Evolutionary conservation across 2,113 vertebrate species (phyloP).

Genomic region (Peromyscus maniculatus): DNA sequence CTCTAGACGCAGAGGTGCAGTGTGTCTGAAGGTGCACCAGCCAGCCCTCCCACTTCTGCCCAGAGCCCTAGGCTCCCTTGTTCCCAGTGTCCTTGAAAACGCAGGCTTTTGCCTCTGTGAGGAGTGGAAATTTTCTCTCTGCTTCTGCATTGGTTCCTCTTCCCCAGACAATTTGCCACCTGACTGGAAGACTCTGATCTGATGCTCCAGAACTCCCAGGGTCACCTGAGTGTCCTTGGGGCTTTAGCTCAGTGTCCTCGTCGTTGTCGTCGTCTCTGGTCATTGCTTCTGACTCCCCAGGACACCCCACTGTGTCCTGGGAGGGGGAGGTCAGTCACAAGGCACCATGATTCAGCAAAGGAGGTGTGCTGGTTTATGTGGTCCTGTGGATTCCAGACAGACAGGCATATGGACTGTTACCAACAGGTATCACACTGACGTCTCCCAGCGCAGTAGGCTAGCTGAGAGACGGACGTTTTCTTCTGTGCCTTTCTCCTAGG

Average conservation of each 20-base stretch:
- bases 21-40: rapidly evolving
- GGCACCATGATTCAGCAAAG: rapidly evolving
- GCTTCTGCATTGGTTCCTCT: neutral
- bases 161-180: neutral
- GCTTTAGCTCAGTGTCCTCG: too few relatives aligned
- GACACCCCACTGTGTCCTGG: neutral
- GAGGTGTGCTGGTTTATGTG: neutral
- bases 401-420: neutral
- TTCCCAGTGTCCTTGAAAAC: neutral
- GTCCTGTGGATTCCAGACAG: neutral
- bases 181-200: neutral
- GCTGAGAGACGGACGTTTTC: too few relatives aligned
- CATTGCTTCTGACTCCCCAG: neutral
- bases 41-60: rapidly evolving
- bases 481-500: neutral
- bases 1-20: rapidly evolving
- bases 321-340: rapidly evolving
- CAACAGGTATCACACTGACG: rapidly evolving
- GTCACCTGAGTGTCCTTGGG: neutral
- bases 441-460: rapidly evolving
- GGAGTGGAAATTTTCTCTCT: neutral
- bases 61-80: too few relatives aligned
- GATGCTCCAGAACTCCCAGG: neutral
- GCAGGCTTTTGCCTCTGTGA: neutral
- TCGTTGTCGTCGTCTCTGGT: neutral